Evolutionary conservation across 2,797 vertebrate genomes (phyloP).

Genomic region (Hoplostethus atlanticus): DNA sequence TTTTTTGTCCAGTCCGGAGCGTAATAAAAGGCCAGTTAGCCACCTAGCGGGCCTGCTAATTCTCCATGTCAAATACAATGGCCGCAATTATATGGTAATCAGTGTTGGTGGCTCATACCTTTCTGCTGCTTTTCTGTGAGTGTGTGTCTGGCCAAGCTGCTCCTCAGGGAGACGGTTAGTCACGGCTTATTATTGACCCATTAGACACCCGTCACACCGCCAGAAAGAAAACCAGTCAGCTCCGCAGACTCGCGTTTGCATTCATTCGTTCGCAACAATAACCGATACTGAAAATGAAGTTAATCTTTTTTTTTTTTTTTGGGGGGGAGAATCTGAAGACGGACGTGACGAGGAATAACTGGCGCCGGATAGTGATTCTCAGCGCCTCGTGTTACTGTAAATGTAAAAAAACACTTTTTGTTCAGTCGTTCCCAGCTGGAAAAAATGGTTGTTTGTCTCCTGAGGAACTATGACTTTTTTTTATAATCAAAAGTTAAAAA

Average conservation of each 20-base stretch:
- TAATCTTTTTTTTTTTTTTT: constrained; percentile 60
- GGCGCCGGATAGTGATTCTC: constrained; percentile 18
- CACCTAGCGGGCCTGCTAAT: constrained; percentile 86
- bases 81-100: constrained; percentile 95
- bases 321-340: too few relatives aligned
- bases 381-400: not conserved
- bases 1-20: constrained; percentile 65
- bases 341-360: too few relatives aligned
- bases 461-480: not conserved
- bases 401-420: not conserved
- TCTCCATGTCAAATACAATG: constrained; percentile 90
- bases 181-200: constrained; percentile 87
- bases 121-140: constrained; percentile 80
- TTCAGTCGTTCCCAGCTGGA: too few relatives aligned
- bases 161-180: constrained; percentile 86
- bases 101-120: constrained; percentile 87
- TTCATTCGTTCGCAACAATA: constrained; percentile 59
- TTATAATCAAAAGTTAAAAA: too few relatives aligned
- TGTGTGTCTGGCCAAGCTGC: constrained; percentile 85
- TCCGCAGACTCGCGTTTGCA: constrained; percentile 65
- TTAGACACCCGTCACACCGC: constrained; percentile 84
- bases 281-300: constrained; percentile 53
- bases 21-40: constrained; percentile 85
- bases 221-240: constrained; percentile 76
- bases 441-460: not conserved